Conservation (phyloP, 2,797 vertebrate genomes). For the Dipus sagitta region DNA sequence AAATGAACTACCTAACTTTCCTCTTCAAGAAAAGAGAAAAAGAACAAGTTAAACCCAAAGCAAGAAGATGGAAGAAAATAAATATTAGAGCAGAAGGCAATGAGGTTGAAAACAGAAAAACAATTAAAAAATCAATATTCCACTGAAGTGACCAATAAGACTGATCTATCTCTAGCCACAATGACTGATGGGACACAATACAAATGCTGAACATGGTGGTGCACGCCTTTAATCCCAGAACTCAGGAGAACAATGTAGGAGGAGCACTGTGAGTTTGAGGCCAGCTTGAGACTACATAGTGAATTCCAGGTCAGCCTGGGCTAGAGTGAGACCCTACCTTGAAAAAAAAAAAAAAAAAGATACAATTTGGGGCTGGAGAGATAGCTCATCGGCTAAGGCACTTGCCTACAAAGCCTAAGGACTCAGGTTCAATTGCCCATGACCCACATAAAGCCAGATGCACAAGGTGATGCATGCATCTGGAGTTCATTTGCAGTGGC, state of each 20-base stretch:
- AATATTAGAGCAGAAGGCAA: conserved; percentile 21
- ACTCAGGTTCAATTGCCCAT: no score
- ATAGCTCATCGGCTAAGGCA: no score
- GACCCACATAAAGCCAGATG: no score
- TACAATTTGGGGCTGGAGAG: no score
- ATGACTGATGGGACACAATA: neutral
- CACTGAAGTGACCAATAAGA: neutral
- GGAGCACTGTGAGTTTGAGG: neutral
- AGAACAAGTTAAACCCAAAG: conserved; percentile 4
- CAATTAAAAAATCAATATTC: neutral
- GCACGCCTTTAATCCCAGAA: neutral
- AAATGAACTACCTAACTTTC: neutral
- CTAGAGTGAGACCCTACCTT: no score
- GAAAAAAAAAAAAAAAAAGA: no score
- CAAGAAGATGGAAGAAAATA: neutral
- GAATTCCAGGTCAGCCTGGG: no score
- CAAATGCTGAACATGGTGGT: neutral
- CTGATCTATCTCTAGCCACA: neutral
- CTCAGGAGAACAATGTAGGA: neutral
- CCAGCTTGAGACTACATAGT: no score
- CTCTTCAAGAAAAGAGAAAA: conserved; percentile 31
- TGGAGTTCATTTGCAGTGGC: no score
- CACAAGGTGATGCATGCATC: no score
- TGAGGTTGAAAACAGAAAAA: conserved; percentile 23
- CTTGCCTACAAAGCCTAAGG: no score